Conservation (phyloP, 2,113 vertebrate species). For the Equus przewalskii region DNA sequence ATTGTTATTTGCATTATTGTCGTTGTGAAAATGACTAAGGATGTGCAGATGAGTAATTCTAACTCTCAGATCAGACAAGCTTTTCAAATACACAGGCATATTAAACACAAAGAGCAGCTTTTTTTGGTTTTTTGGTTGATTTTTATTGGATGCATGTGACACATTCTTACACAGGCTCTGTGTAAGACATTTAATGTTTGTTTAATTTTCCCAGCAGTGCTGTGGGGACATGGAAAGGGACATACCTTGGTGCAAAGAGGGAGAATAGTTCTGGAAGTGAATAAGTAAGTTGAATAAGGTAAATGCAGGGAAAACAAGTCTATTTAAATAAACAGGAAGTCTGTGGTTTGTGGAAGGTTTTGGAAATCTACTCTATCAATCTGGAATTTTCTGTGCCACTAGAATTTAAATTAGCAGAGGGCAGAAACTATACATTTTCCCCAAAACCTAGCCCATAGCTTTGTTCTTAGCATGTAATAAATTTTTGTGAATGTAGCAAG, state of each 20-base stretch:
- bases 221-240: not conserved
- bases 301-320: not conserved
- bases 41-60: not conserved
- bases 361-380: not conserved
- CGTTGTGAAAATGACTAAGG: not conserved
- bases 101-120: not conserved
- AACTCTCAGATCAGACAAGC: not conserved
- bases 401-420: not conserved
- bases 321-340: not conserved
- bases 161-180: accelerated
- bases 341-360: not conserved
- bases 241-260: not conserved
- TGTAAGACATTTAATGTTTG: not conserved
- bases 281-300: not conserved
- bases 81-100: not conserved
- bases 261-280: not conserved
- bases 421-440: not conserved
- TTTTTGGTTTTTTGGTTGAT: not conserved
- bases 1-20: not conserved
- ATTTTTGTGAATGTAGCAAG: not conserved
- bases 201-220: not conserved
- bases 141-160: not conserved
- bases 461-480: not conserved
- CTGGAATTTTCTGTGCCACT: not conserved
- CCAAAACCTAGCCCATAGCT: not conserved